Percentiles rank a stretch among this genome's conserved stretches.
phyloP scores from a whole-genome alignment of 1,140 invertebrate species.

The Ericerus pela region DNA sequence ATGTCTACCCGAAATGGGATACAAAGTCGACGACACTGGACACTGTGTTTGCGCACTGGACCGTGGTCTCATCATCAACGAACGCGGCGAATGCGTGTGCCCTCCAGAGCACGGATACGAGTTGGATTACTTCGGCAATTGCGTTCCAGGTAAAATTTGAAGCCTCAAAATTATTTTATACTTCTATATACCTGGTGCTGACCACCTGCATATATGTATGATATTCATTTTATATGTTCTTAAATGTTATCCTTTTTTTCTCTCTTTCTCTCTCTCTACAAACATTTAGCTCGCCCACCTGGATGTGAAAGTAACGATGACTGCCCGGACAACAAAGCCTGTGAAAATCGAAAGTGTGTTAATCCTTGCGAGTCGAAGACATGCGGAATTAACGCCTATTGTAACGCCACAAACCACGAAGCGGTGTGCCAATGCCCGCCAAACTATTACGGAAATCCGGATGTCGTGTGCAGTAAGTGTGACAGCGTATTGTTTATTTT shows the following conservation, averaged over 20 bases:
- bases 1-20: constrained; percentile 52
- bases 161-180: too few species aligned
- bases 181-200: too few species aligned
- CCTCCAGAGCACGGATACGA: constrained; percentile 51
- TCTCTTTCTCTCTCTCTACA: not conserved
- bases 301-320: constrained; percentile 58
- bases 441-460: constrained; percentile 51
- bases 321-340: constrained; percentile 60
- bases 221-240: too few species aligned
- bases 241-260: constrained; percentile 9
- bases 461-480: constrained; percentile 46
- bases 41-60: constrained; percentile 63
- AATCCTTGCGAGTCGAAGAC: constrained; percentile 54
- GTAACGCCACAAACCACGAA: constrained; percentile 59
- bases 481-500: too few species aligned
- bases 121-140: constrained; percentile 47
- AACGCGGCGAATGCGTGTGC: constrained; percentile 61
- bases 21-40: constrained; percentile 55
- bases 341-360: constrained; percentile 55
- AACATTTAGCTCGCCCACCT: constrained; percentile 23
- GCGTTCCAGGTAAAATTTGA: constrained; percentile 40
- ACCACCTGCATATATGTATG: too few species aligned
- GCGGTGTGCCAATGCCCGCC: constrained; percentile 59
- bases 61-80: constrained; percentile 55
- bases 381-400: constrained; percentile 62